Percentiles rank a stretch among this genome's conserved stretches.
Evolutionary conservation across 30 jellyfish, hydroid and myxozoan genomes (phyloP).

Genomic region (Mastigias papua): DNA sequence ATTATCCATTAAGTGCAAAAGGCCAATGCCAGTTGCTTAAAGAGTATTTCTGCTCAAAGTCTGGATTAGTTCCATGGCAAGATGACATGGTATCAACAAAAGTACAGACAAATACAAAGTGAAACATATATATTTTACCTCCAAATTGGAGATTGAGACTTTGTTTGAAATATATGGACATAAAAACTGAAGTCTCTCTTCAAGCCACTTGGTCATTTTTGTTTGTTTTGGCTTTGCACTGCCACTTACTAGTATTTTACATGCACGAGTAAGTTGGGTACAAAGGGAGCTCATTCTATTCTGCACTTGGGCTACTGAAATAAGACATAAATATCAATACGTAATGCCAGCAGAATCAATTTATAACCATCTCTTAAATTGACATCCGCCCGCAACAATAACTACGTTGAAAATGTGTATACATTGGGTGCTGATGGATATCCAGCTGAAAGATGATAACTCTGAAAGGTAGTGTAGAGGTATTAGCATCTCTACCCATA

Average conservation of each 20-base stretch:
- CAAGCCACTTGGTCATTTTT: constrained; percentile 9
- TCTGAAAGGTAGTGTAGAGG: not conserved
- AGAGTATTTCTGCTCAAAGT: constrained; percentile 8
- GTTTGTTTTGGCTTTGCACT: constrained; percentile 31
- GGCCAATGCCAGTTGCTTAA: constrained; percentile 37
- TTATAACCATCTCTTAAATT: not conserved
- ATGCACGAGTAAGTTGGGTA: constrained; percentile 34
- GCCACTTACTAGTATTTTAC: constrained; percentile 31
- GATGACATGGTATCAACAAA: constrained; percentile 23
- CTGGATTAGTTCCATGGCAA: constrained; percentile 34
- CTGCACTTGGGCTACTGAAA: constrained; percentile 31
- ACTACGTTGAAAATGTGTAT: not conserved
- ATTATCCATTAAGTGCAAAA: constrained; percentile 16
- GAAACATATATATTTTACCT: not conserved
- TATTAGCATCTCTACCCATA: not conserved
- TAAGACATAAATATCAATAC: not conserved
- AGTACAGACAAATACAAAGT: not conserved
- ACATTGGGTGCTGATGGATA: not conserved
- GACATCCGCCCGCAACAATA: not conserved
- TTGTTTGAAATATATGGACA: constrained; percentile 16
- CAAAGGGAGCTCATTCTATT: constrained; percentile 25
- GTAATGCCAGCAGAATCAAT: not conserved
- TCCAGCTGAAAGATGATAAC: not conserved
- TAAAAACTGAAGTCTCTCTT: constrained; percentile 19
- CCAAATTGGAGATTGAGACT: constrained; percentile 12